Evolutionary conservation across 2,888 invertebrate species (phyloP), one percentile per base, ranked within the genome.

Genomic region (Philereme transversata): DNA sequence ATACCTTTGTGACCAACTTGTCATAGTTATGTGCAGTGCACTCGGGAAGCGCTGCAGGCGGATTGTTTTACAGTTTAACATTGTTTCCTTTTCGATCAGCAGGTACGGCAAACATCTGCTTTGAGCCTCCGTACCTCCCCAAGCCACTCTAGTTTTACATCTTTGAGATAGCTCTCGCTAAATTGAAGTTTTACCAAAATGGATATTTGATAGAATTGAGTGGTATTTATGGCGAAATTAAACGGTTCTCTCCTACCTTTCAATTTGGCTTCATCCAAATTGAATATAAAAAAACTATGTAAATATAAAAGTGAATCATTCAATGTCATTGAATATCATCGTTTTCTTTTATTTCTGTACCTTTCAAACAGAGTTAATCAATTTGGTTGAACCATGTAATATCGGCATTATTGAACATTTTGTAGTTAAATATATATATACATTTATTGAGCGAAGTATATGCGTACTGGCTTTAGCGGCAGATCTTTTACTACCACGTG

Each of bases 1-100:
- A 68, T 66, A 71, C 68, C 71, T 77, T 77, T 79, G 72, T 74
- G 74, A 73, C 72, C 73, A 69, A 74, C 66, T 73, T 75, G 68
- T 68, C 71, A 68, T 68, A 75, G 66, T 65, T 63, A 62, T 61
- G 64, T 72, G 66, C 71, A 57, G 65, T 75, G 78, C 73, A 71
- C 74, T 69, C 73, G 69, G 75, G 79, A 77, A 84, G 76, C 73
- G 80, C 82, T 81, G 75, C 71, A 72, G 80, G 84, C 78, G 81
- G 81, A 84, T 85, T 86, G 85, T 88, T 87, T 84, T 84, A 83
- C 79, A 87, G 83, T 87, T 87, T 83, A 86, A 88, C 85, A 85
- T 86, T 87, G 86, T 90, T 88, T 84, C 78, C 81, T 83, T 85
- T 88, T 83, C 83, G 83, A 86, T 87, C 86, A 82, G 79, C 71